phyloP scores from a whole-genome alignment of 2,888 invertebrate species.

The Acanthoscelides obtectus region DNA sequence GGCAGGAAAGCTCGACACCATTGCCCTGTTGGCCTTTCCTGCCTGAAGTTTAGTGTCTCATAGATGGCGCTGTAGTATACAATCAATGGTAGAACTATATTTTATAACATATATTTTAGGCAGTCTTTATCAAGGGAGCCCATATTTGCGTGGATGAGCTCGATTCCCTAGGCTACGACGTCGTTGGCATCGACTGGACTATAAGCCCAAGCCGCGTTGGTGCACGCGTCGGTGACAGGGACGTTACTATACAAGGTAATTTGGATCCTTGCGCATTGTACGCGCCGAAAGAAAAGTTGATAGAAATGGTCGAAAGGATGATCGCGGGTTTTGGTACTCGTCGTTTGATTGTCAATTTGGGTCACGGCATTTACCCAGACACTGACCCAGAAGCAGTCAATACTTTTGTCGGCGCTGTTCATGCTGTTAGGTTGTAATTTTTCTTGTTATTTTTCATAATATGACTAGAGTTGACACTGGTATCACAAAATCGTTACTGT shows the following conservation, averaged over 20 bases:
- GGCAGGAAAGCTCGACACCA: too few relatives aligned
- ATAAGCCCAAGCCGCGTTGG: constrained; percentile 72
- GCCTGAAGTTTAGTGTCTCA: too few relatives aligned
- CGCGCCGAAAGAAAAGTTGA: constrained; percentile 61
- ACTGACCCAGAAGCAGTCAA: constrained; percentile 78
- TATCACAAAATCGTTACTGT: background rate
- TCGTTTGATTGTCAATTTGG: constrained; percentile 92
- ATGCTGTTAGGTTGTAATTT: constrained; percentile 49
- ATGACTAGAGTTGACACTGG: background rate
- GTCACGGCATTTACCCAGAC: constrained; percentile 95
- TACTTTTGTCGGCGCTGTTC: constrained; percentile 82
- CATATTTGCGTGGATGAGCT: constrained; percentile 81
- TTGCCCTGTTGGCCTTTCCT: too few relatives aligned
- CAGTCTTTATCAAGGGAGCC: constrained; percentile 90
- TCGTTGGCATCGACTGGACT: constrained; percentile 95
- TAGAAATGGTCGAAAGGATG: constrained; percentile 68
- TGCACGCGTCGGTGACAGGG: constrained; percentile 58
- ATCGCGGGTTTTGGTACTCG: constrained; percentile 76
- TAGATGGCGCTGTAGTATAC: too few relatives aligned
- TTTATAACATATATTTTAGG: constrained; percentile 50
- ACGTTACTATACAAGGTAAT: constrained; percentile 89
- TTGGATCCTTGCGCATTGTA: constrained; percentile 93
- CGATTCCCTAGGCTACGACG: constrained; percentile 74
- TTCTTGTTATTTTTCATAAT: background rate
- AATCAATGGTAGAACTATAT: too few relatives aligned